Base-by-base conservation (phyloP, 2,113 vertebrate species). In the Carassius gibelio region DNA sequence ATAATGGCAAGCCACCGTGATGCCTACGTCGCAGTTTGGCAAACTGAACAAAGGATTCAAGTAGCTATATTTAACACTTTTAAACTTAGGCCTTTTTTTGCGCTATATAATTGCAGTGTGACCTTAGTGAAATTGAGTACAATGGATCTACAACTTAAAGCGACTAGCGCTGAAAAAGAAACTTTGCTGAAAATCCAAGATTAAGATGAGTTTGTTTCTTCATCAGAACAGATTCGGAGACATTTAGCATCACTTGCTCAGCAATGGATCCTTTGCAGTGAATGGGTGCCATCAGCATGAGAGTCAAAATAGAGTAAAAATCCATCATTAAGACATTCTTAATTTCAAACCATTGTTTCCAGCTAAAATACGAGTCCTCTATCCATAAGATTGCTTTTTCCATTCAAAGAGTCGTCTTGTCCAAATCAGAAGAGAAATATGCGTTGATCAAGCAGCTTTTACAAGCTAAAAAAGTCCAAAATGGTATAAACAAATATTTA, bases 1-100 rank as follows among this genome's bases (percentile, higher is more conserved):
- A 81, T 86, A 88, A 88, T 48, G 80, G 81, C 71, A 77, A 82
- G 23, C 61, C 30, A 23, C 68, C 30, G 19, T 57, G 74, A 75
- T 26, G 66, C 45, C 52, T 86, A 75, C 64, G 72, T 61, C 55
- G 59, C 69, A 81, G n/a, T 77, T 62, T 48, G 17, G 75, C 19
- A 55, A 19, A 36, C 48, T 14, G 19, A 82, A 17, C n/a, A 38
- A 30, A 80, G 34, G 45, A 66, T 14, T 36, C 48, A 4, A 69
- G 10, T 48, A 81, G 36, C 42, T 34, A 69, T 69, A 34, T 52
- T 68, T 68, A 59, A 30, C 17, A 11, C 17, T 57, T 36, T 17
- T 34, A 45, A 64, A 23, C 61, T 48, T 26, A 30, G 50, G 15
- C 23, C 14, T 75, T 75, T 75, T 14, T n/a, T 26, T 26, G 26